Conservation (phyloP, 2,888 invertebrate genomes). For the Tinea trinotella region DNA sequence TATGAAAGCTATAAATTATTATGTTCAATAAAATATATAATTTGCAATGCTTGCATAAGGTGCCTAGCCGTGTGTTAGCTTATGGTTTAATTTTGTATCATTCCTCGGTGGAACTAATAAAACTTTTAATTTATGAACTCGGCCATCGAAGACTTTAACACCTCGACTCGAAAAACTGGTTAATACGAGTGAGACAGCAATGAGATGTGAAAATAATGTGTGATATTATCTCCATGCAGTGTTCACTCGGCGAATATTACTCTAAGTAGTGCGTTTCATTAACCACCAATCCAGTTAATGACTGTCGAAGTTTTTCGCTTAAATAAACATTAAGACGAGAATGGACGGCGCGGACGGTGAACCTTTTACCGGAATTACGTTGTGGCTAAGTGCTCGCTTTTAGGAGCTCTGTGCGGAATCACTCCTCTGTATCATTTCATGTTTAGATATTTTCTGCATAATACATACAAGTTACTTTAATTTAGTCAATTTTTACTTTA, state of each 20-base stretch:
- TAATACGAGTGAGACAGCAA: constrained; percentile 42
- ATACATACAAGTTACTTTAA: too few relatives aligned
- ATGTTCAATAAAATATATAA: not conserved
- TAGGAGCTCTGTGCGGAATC: constrained; percentile 35
- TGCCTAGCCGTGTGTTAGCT: not conserved
- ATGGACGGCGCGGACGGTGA: constrained; percentile 43
- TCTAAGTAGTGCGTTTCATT: constrained; percentile 51
- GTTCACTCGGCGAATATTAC: constrained; percentile 32
- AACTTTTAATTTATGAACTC: constrained; percentile 41
- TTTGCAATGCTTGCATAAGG: not conserved
- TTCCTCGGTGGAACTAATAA: constrained; percentile 34
- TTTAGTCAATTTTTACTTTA: too few relatives aligned
- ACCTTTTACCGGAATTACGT: constrained; percentile 64
- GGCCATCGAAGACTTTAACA: constrained; percentile 44
- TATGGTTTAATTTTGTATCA: constrained; percentile 6
- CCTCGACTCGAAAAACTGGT: constrained; percentile 49
- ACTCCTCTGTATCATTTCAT: constrained; percentile 24
- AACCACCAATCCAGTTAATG: constrained; percentile 58
- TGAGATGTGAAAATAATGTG: constrained; percentile 57
- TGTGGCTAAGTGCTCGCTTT: constrained; percentile 53
- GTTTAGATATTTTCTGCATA: constrained; percentile 6
- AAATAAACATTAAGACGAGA: constrained; percentile 64
- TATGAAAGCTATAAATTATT: not conserved
- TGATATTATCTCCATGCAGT: constrained; percentile 45
- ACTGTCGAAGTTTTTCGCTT: constrained; percentile 61